Evolutionary conservation across 2,888 invertebrate species (phyloP), one percentile per base, ranked within the genome.

Genomic region (Drosophila stalkeri): DNA sequence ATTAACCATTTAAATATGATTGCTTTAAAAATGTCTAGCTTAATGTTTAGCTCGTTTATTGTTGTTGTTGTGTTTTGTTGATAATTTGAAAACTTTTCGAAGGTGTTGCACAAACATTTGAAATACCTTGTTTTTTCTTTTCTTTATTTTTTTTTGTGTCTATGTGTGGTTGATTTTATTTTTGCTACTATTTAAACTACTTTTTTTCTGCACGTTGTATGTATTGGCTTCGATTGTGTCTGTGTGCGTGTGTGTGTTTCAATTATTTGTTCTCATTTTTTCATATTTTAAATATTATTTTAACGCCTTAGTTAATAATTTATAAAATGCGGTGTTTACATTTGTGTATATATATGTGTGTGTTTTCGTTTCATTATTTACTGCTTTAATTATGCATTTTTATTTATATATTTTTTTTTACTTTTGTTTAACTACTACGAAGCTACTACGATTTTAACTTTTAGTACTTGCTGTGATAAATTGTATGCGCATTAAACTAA

Each of bases 61-160:
- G 51, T 54, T 81, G 49, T 56, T 43, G 31, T 35, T 67, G 56
- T 52, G n/a, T 71, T 52, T 56, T 68, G 23, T 20, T 66, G 27
- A 47, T 72, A 39, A 39, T 66, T 70, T 68, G 64, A 70, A 86
- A 88, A 77, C 47, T 59, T 62, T 43, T 64, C 52, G 60, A 89
- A 89, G 82, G 69, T 87, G 71, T 84, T 84, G 89, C 89, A 84
- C 87, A 84, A 84, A 87, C 82, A 82, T 87, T 89, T 76, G 62
- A 64, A 84, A 87, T 82, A 87, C 59, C 66, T 60, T 62, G 51
- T 18, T 59, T 14, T 39, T 7, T 39, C 7, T 14, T 12, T 35
- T 3, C n/a, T 59, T 14, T 39, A 2, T 39, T 16, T 14, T 12
- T 35, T 3, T 46, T 68, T 52, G 33, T 65, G 64, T 79, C 35